Evolutionary conservation across 2,797 vertebrate genomes (phyloP).

Genomic region (Cynodonichthys magdalenae): DNA sequence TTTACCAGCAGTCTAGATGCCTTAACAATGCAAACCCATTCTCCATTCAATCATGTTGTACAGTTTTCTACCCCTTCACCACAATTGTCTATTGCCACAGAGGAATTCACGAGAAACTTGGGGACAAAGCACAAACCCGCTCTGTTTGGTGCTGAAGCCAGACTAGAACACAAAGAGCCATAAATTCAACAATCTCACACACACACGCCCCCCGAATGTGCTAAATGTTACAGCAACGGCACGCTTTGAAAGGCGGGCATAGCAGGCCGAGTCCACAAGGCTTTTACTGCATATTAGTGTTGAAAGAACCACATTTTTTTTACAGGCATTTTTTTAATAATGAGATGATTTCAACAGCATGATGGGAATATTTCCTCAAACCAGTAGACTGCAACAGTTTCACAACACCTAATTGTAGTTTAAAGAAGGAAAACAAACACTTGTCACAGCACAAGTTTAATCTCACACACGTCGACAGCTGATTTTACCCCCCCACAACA

Average conservation of each 20-base stretch:
- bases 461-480: slow-evolving; percentile 33
- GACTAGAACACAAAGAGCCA: slow-evolving; percentile 80
- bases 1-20: slow-evolving; percentile 99
- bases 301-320: slow-evolving; percentile 43
- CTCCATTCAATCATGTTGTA: slow-evolving; percentile 92
- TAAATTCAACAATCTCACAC: slow-evolving; percentile 73
- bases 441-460: slow-evolving; percentile 73
- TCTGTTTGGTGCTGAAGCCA: slow-evolving; percentile 87
- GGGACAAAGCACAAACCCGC: slow-evolving; percentile 91
- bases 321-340: slow-evolving; percentile 39
- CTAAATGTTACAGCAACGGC: slow-evolving; percentile 67
- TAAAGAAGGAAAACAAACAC: slow-evolving; percentile 53
- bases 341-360: slow-evolving; percentile 46
- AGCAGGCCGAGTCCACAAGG: slow-evolving; percentile 56
- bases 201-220: slow-evolving; percentile 56
- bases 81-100: slow-evolving; percentile 91
- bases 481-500: slow-evolving; percentile 43
- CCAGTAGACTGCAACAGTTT: slow-evolving; percentile 42
- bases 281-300: slow-evolving; percentile 62
- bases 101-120: slow-evolving; percentile 90
- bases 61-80: slow-evolving; percentile 90
- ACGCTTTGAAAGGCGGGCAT: slow-evolving; percentile 61
- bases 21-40: slow-evolving; percentile 99
- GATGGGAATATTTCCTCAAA: slow-evolving; percentile 43
- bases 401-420: slow-evolving; percentile 58